phyloP scores from a whole-genome alignment of 2,888 invertebrate species.

The Ecliptopera silaceata region DNA sequence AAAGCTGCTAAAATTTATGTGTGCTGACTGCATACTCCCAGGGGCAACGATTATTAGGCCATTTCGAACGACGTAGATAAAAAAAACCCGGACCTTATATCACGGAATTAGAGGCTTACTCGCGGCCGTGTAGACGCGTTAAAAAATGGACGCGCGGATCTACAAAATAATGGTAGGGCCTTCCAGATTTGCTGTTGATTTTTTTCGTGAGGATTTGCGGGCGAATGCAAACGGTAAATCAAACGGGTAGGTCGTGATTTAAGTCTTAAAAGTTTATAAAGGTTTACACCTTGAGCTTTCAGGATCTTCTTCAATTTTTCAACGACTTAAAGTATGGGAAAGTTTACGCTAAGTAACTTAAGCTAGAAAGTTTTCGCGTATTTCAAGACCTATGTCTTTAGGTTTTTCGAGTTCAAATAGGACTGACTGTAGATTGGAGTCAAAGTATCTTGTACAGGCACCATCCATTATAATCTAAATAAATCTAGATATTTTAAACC shows the following conservation, averaged over 20 bases:
- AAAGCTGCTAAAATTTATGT: slow-evolving; percentile 52
- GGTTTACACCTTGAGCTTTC: neutral
- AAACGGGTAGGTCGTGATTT: slow-evolving; percentile 13
- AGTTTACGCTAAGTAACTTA: too few relatives aligned
- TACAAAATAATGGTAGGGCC: slow-evolving; percentile 33
- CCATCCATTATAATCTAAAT: too few relatives aligned
- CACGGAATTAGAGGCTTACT: slow-evolving; percentile 50
- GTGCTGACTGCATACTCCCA: slow-evolving; percentile 39
- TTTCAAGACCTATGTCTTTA: too few relatives aligned
- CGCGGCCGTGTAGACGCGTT: slow-evolving; percentile 36
- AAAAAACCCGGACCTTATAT: slow-evolving; percentile 54
- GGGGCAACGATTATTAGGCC: slow-evolving; percentile 37
- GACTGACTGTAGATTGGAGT: too few relatives aligned
- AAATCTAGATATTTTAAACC: too few relatives aligned
- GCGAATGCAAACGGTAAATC: slow-evolving; percentile 26
- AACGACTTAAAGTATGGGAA: neutral
- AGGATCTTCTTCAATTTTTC: neutral
- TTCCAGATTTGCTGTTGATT: slow-evolving; percentile 27
- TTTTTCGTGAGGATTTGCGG: slow-evolving; percentile 23
- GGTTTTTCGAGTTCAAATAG: too few relatives aligned
- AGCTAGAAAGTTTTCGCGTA: too few relatives aligned
- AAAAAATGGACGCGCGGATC: slow-evolving; percentile 36
- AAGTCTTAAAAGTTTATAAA: slow-evolving; percentile 3
- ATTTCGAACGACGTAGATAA: slow-evolving; percentile 42
- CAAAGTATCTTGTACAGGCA: too few relatives aligned